Evolutionary conservation across 2,113 vertebrate species (phyloP).

Genomic region (Leucopsar rothschildi): DNA sequence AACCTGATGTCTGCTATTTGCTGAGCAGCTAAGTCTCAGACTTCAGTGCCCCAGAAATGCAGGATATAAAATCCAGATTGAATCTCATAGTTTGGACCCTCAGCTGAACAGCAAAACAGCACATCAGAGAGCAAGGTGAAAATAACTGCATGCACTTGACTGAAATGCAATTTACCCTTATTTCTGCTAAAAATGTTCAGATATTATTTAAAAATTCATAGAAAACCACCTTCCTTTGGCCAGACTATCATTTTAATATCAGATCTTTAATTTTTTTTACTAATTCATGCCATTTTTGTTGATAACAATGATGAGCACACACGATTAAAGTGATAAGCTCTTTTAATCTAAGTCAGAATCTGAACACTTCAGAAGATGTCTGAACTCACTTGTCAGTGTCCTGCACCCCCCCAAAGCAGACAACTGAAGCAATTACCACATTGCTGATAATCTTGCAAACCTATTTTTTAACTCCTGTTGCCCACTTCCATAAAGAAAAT

Average conservation of each 20-base stretch:
- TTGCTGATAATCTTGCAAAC: neutral
- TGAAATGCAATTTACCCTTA: neutral
- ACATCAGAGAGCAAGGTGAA: neutral
- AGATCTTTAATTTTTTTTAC: too few species aligned
- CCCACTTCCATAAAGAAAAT: neutral
- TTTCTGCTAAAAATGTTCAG: neutral
- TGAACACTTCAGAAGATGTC: neutral
- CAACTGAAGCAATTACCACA: neutral
- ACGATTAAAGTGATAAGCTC: neutral
- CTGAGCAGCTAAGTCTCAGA: neutral
- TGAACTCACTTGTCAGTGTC: neutral
- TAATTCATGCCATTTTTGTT: neutral
- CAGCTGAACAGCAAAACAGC: neutral
- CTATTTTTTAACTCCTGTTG: neutral
- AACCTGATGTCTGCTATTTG: neutral
- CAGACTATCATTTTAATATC: neutral
- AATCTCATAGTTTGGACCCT: neutral
- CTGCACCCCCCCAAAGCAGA: neutral
- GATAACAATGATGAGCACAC: neutral
- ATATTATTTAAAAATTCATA: neutral
- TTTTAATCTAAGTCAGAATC: neutral
- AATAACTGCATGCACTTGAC: neutral
- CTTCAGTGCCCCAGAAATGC: neutral
- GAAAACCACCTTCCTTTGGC: neutral
- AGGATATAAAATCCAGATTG: neutral